These are phyloP conservation scores for Lissonota sp. DNA, from an alignment of 2,888 invertebrate species.

Conservation along the genomic window DNA sequence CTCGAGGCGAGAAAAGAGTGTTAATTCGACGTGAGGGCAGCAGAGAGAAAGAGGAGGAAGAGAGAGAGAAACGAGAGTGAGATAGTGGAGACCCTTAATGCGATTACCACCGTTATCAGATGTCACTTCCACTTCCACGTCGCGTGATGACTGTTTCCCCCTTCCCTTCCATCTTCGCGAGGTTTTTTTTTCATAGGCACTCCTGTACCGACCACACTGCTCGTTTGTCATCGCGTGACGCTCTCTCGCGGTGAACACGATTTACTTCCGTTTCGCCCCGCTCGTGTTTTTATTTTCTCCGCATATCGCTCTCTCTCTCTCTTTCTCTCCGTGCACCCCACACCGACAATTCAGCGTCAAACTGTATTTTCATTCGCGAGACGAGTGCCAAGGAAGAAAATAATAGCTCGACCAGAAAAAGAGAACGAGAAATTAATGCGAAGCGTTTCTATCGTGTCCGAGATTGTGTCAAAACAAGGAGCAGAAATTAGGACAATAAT, in stretches of 20 bases:
- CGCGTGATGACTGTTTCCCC: conserved; percentile 77
- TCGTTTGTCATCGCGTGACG: conserved; percentile 83
- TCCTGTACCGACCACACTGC: conserved; percentile 62
- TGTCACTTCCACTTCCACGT: conserved; percentile 79
- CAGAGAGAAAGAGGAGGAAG: conserved; percentile 13
- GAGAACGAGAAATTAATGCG: conserved; percentile 2
- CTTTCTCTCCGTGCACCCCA: conserved; percentile 17
- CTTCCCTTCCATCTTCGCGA: conserved; percentile 17
- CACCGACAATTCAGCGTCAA: background rate
- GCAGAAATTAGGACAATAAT: too few species aligned
- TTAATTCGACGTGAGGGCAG: conserved; percentile 61
- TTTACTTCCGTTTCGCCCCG: conserved; percentile 80
- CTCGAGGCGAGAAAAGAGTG: conserved; percentile 65
- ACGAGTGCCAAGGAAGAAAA: background rate
- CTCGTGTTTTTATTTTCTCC: conserved; percentile 54
- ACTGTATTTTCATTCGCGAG: conserved; percentile 12
- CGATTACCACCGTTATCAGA: conserved; percentile 83
- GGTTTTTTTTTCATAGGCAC: conserved; percentile 32
- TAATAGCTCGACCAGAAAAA: background rate
- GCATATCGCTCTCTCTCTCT: conserved; percentile 17
- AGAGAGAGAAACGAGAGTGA: conserved; percentile 24
- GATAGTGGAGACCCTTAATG: conserved; percentile 70
- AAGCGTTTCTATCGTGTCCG: background rate
- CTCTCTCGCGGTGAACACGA: conserved; percentile 79
- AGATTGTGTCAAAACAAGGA: too few species aligned